A percentile compares a stretch with the other conserved stretches of the same genome.
Evolutionary conservation across 2,888 invertebrate genomes (phyloP).

Genomic region (Meiosimyza platycephala): DNA sequence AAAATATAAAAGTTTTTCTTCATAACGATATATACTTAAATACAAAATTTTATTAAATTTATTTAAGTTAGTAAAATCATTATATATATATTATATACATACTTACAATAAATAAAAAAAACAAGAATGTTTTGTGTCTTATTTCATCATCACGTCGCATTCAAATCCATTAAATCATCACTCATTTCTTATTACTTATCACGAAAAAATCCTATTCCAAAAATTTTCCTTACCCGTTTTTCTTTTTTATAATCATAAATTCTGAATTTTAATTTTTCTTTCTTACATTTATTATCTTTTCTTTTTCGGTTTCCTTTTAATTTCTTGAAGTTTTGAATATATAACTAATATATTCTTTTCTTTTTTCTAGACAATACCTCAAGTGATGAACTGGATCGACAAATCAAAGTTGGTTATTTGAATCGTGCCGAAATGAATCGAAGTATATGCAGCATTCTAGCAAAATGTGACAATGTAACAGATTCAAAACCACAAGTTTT

Average conservation of each 20-base stretch:
- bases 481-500: too few relatives aligned
- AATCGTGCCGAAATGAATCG: too few relatives aligned
- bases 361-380: constrained; percentile 46
- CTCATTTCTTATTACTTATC: too few relatives aligned
- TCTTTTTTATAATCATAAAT: too few relatives aligned
- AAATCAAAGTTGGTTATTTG: too few relatives aligned
- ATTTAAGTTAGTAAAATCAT: constrained; percentile 40
- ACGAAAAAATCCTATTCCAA: not conserved
- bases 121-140: constrained; percentile 42
- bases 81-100: constrained; percentile 54
- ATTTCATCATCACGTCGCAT: constrained; percentile 21
- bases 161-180: too few relatives aligned
- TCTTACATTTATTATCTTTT: constrained; percentile 53
- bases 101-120: constrained; percentile 46
- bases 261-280: not conserved
- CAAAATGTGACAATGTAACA: too few relatives aligned
- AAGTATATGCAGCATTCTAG: too few relatives aligned
- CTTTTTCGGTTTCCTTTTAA: constrained; percentile 54
- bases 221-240: not conserved
- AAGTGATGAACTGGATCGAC: too few relatives aligned
- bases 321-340: constrained; percentile 18
- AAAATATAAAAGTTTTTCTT: constrained; percentile 25
- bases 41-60: constrained; percentile 10
- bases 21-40: not conserved
- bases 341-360: constrained; percentile 54